These are phyloP conservation scores for Nephila pilipes DNA, from an alignment of 1,140 invertebrate genomes.

Conservation along the genomic window DNA sequence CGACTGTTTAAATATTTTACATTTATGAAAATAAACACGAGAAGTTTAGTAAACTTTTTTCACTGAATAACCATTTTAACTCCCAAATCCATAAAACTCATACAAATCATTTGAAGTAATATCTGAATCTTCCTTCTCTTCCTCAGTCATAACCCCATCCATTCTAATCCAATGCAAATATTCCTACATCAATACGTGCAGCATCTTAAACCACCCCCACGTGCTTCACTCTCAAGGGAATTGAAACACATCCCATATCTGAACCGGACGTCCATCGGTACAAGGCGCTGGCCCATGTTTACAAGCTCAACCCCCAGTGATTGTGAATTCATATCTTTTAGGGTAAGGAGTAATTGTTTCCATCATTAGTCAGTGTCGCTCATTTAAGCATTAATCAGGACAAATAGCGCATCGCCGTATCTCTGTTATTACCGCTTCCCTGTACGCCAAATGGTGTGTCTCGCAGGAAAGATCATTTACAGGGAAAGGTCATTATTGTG, in stretches of 20 bases:
- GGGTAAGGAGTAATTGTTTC: slow-evolving; percentile 63
- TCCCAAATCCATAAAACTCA: no score
- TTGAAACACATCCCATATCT: background rate
- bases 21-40: no score
- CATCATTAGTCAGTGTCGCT: slow-evolving; percentile 71
- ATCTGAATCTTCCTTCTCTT: no score
- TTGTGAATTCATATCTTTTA: slow-evolving; percentile 65
- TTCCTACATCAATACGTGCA: background rate
- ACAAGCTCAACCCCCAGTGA: slow-evolving; percentile 27
- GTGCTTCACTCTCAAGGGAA: background rate
- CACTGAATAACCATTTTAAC: no score
- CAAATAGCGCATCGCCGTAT: background rate
- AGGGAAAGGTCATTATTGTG: slow-evolving; percentile 39
- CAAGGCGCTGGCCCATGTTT: slow-evolving; percentile 28
- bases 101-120: no score
- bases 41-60: no score
- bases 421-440: slow-evolving; percentile 50
- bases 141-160: no score
- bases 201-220: slow-evolving; percentile 4
- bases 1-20: no score
- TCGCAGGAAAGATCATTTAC: slow-evolving; percentile 32
- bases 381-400: slow-evolving; percentile 63
- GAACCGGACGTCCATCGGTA: background rate
- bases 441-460: background rate
- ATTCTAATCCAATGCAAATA: background rate